These are phyloP conservation scores for Drosophila kepulauana DNA, from an alignment of 1,140 invertebrate species.

Conservation along the genomic window DNA sequence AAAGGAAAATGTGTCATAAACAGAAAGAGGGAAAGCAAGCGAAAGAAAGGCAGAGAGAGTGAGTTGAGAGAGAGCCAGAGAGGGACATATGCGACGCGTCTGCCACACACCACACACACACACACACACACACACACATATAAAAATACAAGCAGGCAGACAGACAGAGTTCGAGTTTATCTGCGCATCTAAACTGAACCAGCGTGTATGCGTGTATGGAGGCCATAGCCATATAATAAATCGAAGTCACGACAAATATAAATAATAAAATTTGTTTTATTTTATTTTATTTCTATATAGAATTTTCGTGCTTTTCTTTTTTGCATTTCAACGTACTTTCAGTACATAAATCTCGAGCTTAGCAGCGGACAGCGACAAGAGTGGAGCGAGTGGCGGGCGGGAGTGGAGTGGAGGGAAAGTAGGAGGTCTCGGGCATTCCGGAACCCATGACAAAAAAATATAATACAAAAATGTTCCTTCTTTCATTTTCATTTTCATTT, in stretches of 20 bases:
- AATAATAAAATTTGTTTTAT: constrained; percentile 72
- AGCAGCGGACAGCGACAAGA: constrained; percentile 60
- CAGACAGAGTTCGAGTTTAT: constrained; percentile 36
- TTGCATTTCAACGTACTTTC: constrained; percentile 77
- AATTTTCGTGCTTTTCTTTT: constrained; percentile 24
- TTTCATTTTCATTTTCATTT: constrained; percentile 1
- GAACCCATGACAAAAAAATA: constrained; percentile 16
- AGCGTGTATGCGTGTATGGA: constrained; percentile 27
- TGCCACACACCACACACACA: constrained; percentile 2
- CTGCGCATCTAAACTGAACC: constrained; percentile 50
- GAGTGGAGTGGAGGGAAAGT: background rate
- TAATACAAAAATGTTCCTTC: constrained; percentile 23
- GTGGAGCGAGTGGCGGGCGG: constrained; percentile 4
- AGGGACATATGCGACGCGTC: constrained; percentile 50
- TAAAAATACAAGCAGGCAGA: background rate
- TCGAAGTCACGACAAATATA: constrained; percentile 82
- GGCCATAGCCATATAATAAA: constrained; percentile 67
- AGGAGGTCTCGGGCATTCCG: too few relatives aligned
- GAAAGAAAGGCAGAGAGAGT: background rate
- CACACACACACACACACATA: background rate
- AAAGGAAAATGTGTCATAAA: constrained; percentile 45
- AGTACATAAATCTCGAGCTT: constrained; percentile 80
- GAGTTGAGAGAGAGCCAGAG: constrained; percentile 3
- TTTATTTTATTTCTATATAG: constrained; percentile 74
- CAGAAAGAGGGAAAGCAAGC: constrained; percentile 3